Conservation (phyloP, 2,797 vertebrate genomes). For the Arctocebus calabarensis region DNA sequence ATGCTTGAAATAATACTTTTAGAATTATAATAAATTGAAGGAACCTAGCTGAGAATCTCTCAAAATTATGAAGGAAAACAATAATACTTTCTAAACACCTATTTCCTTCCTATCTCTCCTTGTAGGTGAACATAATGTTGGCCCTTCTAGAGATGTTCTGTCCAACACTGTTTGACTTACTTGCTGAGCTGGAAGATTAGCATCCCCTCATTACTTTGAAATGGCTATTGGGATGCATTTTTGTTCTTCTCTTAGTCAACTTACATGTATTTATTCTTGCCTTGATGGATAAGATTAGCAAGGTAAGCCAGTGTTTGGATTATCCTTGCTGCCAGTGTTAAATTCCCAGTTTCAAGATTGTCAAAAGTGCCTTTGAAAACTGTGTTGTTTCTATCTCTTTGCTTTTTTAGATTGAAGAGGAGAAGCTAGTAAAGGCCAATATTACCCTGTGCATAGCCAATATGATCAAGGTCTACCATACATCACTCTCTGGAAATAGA, state of each 20-base stretch:
- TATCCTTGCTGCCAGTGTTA: background rate
- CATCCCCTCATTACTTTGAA: conserved; percentile 97
- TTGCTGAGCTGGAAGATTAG: conserved; percentile 96
- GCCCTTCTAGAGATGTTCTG: conserved; percentile 98
- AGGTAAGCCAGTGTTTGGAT: conserved; percentile 88
- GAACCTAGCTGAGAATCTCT: background rate
- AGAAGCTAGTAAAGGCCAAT: conserved; percentile 94
- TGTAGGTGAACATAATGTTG: conserved; percentile 95
- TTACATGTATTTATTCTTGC: conserved; percentile 99
- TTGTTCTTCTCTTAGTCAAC: conserved; percentile 97
- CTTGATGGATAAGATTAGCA: conserved; percentile 98
- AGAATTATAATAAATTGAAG: conserved; percentile 30
- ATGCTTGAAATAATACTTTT: background rate
- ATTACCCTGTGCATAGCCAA: conserved; percentile 95
- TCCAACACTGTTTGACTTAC: conserved; percentile 97
- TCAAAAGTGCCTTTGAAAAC: background rate
- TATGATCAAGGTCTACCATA: conserved; percentile 90
- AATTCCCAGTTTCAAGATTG: background rate
- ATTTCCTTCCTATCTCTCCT: background rate
- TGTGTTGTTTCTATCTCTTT: background rate
- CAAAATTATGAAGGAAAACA: background rate
- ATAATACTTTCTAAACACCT: background rate
- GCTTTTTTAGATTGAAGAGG: conserved; percentile 93
- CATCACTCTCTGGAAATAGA: conserved; percentile 90
- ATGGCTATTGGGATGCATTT: conserved; percentile 98